Conservation (phyloP, 2,797 vertebrate species). For the Novumbra hubbsi region DNA sequence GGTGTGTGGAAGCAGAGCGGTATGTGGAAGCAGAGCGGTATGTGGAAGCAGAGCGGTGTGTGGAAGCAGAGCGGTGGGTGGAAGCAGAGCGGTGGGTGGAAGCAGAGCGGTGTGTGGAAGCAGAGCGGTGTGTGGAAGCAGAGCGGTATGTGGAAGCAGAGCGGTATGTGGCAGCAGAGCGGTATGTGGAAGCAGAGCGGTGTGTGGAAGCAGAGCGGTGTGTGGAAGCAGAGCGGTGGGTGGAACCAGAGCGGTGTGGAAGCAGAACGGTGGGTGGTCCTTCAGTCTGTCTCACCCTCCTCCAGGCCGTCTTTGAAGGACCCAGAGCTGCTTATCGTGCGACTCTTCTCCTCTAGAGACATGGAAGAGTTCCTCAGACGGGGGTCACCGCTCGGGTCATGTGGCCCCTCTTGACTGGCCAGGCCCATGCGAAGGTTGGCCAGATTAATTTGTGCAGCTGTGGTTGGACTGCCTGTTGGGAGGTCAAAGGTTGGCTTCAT, state of each 20-base stretch:
- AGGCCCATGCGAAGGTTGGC: slow-evolving; percentile 66
- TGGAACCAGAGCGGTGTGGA: background rate
- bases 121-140: too few relatives aligned
- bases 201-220: too few relatives aligned
- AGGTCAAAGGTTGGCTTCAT: slow-evolving; percentile 13
- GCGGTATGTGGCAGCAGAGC: too few relatives aligned
- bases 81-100: too few relatives aligned
- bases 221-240: too few relatives aligned
- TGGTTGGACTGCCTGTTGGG: slow-evolving; percentile 76
- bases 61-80: too few relatives aligned
- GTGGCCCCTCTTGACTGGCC: slow-evolving; percentile 74
- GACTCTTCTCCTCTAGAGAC: slow-evolving; percentile 83
- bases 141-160: too few relatives aligned
- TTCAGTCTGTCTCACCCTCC: slow-evolving; percentile 72
- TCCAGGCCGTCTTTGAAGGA: slow-evolving; percentile 85
- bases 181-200: too few relatives aligned
- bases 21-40: too few relatives aligned
- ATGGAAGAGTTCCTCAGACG: slow-evolving; percentile 81
- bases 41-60: too few relatives aligned
- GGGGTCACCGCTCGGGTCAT: slow-evolving; percentile 77
- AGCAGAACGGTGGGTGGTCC: background rate
- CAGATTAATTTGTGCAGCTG: slow-evolving; percentile 75
- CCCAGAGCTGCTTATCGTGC: slow-evolving; percentile 83
- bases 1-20: too few relatives aligned
- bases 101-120: too few relatives aligned